Base-by-base conservation (phyloP, 2,888 invertebrate genomes). In the Brenthis daphne region DNA sequence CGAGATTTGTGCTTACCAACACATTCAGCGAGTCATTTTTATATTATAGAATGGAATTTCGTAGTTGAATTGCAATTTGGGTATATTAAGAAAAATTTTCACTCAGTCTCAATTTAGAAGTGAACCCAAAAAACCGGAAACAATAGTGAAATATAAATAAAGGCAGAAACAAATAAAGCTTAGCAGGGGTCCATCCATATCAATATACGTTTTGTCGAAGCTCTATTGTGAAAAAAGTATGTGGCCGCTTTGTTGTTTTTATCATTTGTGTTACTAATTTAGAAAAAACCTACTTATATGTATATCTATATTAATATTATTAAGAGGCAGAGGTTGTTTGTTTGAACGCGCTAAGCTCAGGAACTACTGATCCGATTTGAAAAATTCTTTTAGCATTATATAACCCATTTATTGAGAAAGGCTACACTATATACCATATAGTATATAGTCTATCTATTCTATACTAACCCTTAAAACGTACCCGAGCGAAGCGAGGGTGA, bases 121-220 rank as follows among this genome's bases (percentile, higher is more conserved):
- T 29, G 16, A 60, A 16, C 37, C 16, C 53, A 63, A 33, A 53
- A 13, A 11, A 37, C 53, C 14, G 53, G 37, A 63, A 54, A 43
- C 63, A 53, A 43, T 13, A 63, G 63, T 63, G 14, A 16, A 53
- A 63, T 43, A 51, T 54, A 63, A 53, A 37, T 63, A 37, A 43
- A 63, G 63, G 63, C 54, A 54, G 13, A 37, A 29, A 63, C 53
- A 63, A 63, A 54, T 43, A 63, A 53, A 43, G 63, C 63, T 63
- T 53, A 53, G 53, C 20, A 20, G 11, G 29, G 53, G 53, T 63
- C 53, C 53, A 51, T 63, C 53, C 63, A 63, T 37, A 53, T 8
- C 5, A 54, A 50, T 50, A 47, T 63, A 33, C 53, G 60, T 60
- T 60, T 50, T 50, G 60, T 48, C 16, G 29, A 29, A 60, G 48